Evolutionary conservation across 2,888 invertebrate species (phyloP), one percentile per base, ranked within the genome.

Genomic region (Pristionchus mayeri): DNA sequence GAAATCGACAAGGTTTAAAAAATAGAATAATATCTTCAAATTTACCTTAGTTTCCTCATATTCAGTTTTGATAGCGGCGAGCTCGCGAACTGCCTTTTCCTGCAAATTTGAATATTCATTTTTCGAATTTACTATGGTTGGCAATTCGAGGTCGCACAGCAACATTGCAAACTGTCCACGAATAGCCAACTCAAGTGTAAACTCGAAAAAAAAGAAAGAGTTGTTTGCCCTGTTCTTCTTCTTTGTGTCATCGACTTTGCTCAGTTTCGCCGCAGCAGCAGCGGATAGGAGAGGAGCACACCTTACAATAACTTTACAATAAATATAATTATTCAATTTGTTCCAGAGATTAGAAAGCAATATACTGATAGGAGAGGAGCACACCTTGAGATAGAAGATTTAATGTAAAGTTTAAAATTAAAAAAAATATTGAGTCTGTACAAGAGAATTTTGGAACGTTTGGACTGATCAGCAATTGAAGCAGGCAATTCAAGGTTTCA

Each of bases 1-100:
- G n/a, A n/a, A n/a, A n/a, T n/a, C n/a, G n/a, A n/a, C n/a, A n/a
- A n/a, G n/a, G n/a, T n/a, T n/a, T n/a, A n/a, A n/a, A n/a, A n/a
- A n/a, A n/a, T n/a, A n/a, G n/a, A n/a, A n/a, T n/a, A n/a, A n/a
- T n/a, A n/a, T n/a, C n/a, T n/a, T n/a, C n/a, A n/a, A n/a, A n/a
- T n/a, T 44, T 76, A 76, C 76, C 76, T 76, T 76, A 27, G 76
- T 50, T 21, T 76, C 48, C 9, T 76, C 76, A 18, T 48, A 76
- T 16, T 76, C 76, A 24, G 50, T 30, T 30, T n/a, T 76, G 21
- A 76, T 76, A 24, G 76, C 76, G 7, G 48, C 76, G 4, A 76
- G 27, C 16, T 48, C 76, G 1, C 76, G 44, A 4, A 7, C 30
- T 3, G 76, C 76, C 21, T 76, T 50, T 16, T 50, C 50, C 76